These are phyloP conservation scores for Puffinus mauretanicus DNA, from an alignment of 2,113 vertebrate genomes.

Conservation along the genomic window DNA sequence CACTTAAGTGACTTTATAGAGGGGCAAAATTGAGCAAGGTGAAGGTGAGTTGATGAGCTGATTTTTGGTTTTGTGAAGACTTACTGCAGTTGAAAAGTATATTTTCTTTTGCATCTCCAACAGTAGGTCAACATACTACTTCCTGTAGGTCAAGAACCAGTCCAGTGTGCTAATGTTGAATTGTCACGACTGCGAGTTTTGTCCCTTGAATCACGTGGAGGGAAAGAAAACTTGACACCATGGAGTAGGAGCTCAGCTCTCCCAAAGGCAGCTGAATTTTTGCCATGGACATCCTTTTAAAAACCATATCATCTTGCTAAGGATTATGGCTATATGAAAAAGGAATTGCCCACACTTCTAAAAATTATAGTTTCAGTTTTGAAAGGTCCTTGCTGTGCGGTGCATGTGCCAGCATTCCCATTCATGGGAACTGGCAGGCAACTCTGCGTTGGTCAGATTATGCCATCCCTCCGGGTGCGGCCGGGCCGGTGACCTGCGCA, in stretches of 20 bases:
- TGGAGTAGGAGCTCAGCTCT: neutral
- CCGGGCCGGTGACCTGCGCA: neutral
- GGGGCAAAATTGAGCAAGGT: neutral
- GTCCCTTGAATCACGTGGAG: rapidly evolving
- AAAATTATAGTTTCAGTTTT: neutral
- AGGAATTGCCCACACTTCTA: neutral
- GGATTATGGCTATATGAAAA: neutral
- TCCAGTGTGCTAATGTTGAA: neutral
- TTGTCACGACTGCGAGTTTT: neutral
- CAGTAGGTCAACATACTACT: neutral
- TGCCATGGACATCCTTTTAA: neutral
- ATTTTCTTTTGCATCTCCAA: neutral
- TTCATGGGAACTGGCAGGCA: neutral
- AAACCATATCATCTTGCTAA: neutral
- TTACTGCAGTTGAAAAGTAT: neutral
- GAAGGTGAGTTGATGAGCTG: neutral
- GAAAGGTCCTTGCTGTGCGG: neutral
- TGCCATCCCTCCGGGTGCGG: neutral
- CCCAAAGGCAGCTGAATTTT: neutral
- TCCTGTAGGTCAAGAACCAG: neutral
- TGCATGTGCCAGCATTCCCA: neutral
- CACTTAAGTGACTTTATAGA: neutral
- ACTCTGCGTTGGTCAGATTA: rapidly evolving
- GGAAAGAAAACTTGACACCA: neutral
- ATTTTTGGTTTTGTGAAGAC: neutral